Conservation (phyloP, 1,140 invertebrate genomes). For the Drosophila pectinifera region DNA sequence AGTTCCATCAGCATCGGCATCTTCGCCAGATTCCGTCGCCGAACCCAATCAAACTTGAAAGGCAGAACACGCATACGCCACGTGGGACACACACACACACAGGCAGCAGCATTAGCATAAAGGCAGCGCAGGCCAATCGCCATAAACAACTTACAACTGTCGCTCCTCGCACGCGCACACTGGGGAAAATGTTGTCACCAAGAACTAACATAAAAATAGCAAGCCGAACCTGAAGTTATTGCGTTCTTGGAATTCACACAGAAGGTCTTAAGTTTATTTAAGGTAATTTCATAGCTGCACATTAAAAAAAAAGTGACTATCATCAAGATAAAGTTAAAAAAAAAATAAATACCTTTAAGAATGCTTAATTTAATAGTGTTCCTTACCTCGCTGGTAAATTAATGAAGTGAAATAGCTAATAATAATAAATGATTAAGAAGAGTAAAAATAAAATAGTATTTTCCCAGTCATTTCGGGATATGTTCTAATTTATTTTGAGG, state of each 20-base stretch:
- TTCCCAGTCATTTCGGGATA: no score
- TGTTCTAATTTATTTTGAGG: no score
- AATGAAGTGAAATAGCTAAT: no score
- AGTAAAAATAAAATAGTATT: no score
- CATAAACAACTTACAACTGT: conserved; percentile 55
- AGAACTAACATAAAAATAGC: background rate
- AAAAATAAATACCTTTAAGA: no score
- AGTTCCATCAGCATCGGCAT: conserved; percentile 36
- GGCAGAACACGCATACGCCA: conserved; percentile 65
- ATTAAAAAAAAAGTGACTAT: no score
- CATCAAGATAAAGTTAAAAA: no score
- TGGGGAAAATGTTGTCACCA: background rate
- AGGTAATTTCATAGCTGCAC: background rate
- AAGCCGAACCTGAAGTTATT: background rate
- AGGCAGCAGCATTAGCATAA: conserved; percentile 64
- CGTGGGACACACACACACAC: conserved; percentile 49
- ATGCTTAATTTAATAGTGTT: no score
- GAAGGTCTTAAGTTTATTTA: background rate
- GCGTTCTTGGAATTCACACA: background rate
- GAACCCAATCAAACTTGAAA: conserved; percentile 50
- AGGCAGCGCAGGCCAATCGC: conserved; percentile 37
- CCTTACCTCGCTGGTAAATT: no score
- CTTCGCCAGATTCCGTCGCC: conserved; percentile 20
- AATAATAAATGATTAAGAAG: no score
- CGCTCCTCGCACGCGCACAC: conserved; percentile 16